Evolutionary conservation across 2,797 vertebrate genomes (phyloP), one percentile per base, ranked within the genome.

Genomic region (Triplophysa yarkandensis): DNA sequence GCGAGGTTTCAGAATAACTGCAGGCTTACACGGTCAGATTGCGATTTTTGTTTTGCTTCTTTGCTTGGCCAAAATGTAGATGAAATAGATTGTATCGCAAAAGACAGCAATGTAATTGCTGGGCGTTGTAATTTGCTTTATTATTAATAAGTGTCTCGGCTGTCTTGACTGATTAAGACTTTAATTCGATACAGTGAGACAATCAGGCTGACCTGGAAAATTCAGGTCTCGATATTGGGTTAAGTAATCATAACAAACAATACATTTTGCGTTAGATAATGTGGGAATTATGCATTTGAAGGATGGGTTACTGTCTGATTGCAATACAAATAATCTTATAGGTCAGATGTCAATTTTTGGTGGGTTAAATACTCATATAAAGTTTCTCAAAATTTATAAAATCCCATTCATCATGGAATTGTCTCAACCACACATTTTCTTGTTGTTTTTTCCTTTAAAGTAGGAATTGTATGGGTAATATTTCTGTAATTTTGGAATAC

Each of bases 121-220:
- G 36, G 25, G 17, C 3, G 25, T 25, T 64, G 34, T 74, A 34
- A 74, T 57, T 57, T 57, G 71, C 71, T 74, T 72, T 74, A 73
- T 73, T 66, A 48, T 27, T 74, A 46, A 28, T 34, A 66, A 74
- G 36, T 46, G 62, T 65, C 61, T 65, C 36, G 30, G 71, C 71
- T 73, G 71, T 66, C 71, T 57, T 74, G 2, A 27, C 50, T 32
- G 52, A 74, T 74, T 65, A 74, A 65, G 19, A 27, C 39, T 66
- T 66, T 57, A 34, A 66, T 74, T 74, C 62, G 30, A 66, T 57
- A 74, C 19, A 55, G 27, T 23, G 36, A 57, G 36, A 14, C 62
- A 66, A 66, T 57, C 57, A 74, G 50, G 5, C 50, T 41, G 25
- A 46, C 27, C 36, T 44, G 63, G 25, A 74, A 30, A 57, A 66